phyloP scores from a whole-genome alignment of 2,888 invertebrate species.

The Protula sp. region DNA sequence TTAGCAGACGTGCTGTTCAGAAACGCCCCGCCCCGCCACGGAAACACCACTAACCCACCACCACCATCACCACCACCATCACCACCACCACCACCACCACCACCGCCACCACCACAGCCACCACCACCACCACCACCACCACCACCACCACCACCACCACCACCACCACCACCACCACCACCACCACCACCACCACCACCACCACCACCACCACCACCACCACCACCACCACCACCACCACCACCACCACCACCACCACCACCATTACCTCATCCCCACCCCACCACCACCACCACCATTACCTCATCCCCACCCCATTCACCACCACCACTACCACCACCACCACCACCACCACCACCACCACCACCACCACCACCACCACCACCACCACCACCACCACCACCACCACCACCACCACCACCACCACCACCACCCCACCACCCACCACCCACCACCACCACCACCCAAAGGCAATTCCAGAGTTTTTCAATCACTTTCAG shows the following conservation, averaged over 20 bases:
- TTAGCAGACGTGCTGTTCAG: too few species aligned
- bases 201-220: constrained; percentile 7
- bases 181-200: constrained; percentile 6
- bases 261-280: neutral
- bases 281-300: neutral
- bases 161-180: constrained; percentile 1
- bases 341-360: constrained; percentile 6
- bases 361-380: neutral
- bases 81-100: constrained; percentile 6
- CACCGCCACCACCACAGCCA: too few species aligned
- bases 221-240: constrained; percentile 6
- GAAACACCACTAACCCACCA: too few species aligned
- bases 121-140: neutral
- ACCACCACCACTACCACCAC: constrained; percentile 3
- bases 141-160: neutral
- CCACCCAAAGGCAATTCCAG: too few species aligned
- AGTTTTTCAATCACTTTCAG: too few species aligned
- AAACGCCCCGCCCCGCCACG: too few species aligned
- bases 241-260: constrained; percentile 5
- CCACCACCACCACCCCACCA: neutral
- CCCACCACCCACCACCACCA: constrained; percentile 1
- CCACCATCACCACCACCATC: constrained; percentile 5
- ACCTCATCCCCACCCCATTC: neutral
- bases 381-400: neutral
- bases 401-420: neutral